phyloP scores from a whole-genome alignment of 2,113 vertebrate genomes.

The Eidolon helvum region DNA sequence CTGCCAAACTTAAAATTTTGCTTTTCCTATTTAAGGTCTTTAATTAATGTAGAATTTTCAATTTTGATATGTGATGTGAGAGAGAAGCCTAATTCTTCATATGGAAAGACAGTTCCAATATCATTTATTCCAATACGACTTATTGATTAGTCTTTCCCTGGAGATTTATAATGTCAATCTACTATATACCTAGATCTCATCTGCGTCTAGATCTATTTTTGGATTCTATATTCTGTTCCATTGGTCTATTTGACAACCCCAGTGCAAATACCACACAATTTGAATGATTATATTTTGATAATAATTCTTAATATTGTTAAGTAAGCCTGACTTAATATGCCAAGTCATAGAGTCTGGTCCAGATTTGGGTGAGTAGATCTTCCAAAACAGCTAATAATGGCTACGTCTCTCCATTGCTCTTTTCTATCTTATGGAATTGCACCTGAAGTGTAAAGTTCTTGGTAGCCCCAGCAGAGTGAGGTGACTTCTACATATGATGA shows the following conservation, averaged over 20 bases:
- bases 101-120: not conserved
- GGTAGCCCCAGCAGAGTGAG: not conserved
- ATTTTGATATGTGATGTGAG: not conserved
- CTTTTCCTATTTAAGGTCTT: not conserved
- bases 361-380: not conserved
- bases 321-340: not conserved
- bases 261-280: not conserved
- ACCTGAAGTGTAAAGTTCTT: not conserved
- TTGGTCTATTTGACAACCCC: not conserved
- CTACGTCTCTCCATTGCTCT: not conserved
- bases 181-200: not conserved
- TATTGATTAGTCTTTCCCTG: not conserved
- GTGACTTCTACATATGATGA: not conserved
- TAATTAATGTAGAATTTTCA: constrained; percentile 1
- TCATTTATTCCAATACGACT: not conserved
- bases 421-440: not conserved
- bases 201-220: not conserved
- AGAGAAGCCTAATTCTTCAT: not conserved
- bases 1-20: not conserved
- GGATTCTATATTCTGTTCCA: not conserved
- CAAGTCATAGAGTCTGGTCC: not conserved
- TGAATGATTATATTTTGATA: not conserved
- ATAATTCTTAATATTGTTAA: not conserved
- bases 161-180: not conserved
- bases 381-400: not conserved